A percentile compares a stretch with the other conserved stretches of the same genome.
Conservation (phyloP, 1,140 invertebrate species). For the Condylostylus longicornis region DNA sequence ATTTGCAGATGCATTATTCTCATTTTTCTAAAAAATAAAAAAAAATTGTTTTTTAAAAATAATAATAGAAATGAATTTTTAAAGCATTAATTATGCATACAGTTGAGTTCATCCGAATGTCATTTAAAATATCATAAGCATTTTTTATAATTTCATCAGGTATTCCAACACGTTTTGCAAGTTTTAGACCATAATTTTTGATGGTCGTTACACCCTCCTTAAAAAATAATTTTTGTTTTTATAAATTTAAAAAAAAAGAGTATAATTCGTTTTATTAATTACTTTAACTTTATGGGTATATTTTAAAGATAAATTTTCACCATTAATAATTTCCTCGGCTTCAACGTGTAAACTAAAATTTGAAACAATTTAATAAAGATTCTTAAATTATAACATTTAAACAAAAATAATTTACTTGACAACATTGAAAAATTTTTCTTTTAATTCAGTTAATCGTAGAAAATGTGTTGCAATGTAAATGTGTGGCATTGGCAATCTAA, state of each 20-base stretch:
- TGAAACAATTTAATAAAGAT: background rate
- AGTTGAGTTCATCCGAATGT: background rate
- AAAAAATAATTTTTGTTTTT: too few species aligned
- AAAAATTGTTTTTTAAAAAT: background rate
- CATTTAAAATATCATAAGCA: background rate
- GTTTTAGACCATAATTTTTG: background rate
- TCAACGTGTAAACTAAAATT: background rate
- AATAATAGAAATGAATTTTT: background rate
- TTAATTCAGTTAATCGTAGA: conserved; percentile 52
- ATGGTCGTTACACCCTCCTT: background rate
- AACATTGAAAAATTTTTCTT: conserved; percentile 59
- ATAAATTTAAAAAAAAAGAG: background rate
- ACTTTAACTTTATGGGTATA: background rate
- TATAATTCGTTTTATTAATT: background rate
- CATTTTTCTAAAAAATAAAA: background rate
- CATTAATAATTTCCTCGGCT: background rate
- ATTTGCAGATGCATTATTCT: background rate
- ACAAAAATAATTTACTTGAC: conserved; percentile 67
- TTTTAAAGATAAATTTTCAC: background rate
- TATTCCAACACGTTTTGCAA: background rate
- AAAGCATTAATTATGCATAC: background rate
- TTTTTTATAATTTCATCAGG: background rate
- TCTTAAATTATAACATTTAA: background rate
- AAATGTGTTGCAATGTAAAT: conserved; percentile 76
- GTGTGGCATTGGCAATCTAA: conserved; percentile 43